Conservation (phyloP, 2,113 vertebrate species). For the Verasper variegatus region DNA sequence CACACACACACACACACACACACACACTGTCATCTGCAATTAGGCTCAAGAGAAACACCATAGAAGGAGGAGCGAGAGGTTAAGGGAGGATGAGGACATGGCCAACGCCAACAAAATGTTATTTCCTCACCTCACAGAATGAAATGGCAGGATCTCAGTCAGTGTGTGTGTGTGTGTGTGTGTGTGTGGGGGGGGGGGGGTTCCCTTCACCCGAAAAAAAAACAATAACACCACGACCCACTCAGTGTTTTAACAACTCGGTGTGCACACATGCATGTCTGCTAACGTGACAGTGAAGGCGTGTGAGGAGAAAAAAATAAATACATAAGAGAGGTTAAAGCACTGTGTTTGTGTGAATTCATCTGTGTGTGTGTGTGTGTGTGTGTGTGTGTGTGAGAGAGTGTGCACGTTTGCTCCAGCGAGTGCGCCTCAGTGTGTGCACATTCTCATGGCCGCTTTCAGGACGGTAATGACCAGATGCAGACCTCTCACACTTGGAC, state of each 20-base stretch:
- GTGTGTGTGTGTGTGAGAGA: too few relatives aligned
- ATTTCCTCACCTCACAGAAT: slow-evolving; percentile 58
- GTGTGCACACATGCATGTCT: slow-evolving; percentile 24
- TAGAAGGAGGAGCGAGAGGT: slow-evolving; percentile 69
- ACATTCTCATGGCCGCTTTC: slow-evolving; percentile 49
- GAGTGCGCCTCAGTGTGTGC: slow-evolving; percentile 24
- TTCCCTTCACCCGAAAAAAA: too few relatives aligned
- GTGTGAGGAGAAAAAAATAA: slow-evolving; percentile 25
- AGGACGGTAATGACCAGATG: slow-evolving; percentile 67
- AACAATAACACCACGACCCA: background rate
- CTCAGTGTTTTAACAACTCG: slow-evolving; percentile 35
- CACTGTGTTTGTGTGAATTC: background rate
- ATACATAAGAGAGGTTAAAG: slow-evolving; percentile 14
- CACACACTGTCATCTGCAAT: slow-evolving; percentile 78
- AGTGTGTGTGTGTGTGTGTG: slow-evolving; percentile 14
- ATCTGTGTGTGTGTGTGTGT: background rate
- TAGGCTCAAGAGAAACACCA: slow-evolving; percentile 76
- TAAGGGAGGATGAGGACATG: slow-evolving; percentile 57
- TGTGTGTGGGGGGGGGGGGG: background rate
- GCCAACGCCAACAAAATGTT: slow-evolving; percentile 46
- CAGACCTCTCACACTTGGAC: slow-evolving; percentile 71
- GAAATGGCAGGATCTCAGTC: slow-evolving; percentile 21
- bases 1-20: slow-evolving; percentile 65
- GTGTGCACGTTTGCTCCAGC: background rate
- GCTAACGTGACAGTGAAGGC: slow-evolving; percentile 20